A percentile compares a stretch with the other conserved stretches of the same genome.
These are phyloP conservation scores for Drosophila antonietae DNA, from an alignment of 2,888 invertebrate genomes.

Conservation along the genomic window DNA sequence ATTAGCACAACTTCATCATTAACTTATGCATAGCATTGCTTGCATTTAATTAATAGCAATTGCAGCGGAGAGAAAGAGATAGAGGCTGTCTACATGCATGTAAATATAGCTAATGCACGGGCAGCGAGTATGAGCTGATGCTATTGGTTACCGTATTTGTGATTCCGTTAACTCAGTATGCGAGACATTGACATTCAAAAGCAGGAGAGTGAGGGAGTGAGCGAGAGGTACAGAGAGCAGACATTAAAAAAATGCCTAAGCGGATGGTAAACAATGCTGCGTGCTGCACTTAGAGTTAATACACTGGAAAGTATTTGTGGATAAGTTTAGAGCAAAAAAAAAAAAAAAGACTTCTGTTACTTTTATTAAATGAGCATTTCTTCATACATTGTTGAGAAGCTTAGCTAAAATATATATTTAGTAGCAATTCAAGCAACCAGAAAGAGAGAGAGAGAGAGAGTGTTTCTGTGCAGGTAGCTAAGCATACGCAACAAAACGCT, in stretches of 20 bases:
- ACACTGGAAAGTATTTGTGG: neutral
- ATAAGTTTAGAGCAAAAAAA: neutral
- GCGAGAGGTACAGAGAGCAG: neutral
- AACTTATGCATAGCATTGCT: neutral
- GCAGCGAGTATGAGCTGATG: neutral
- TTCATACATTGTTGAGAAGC: too few relatives aligned
- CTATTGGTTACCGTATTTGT: neutral
- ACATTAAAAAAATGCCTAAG: neutral
- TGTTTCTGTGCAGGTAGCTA: too few relatives aligned
- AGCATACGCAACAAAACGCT: too few relatives aligned
- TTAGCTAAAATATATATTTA: too few relatives aligned
- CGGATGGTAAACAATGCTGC: neutral
- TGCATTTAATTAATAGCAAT: neutral
- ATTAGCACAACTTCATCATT: slow-evolving; percentile 6
- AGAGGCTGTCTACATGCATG: neutral
- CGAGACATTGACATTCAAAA: neutral
- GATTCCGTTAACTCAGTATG: neutral
- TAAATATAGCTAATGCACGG: neutral
- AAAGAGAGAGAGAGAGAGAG: too few relatives aligned
- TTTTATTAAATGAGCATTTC: neutral
- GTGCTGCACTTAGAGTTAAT: neutral
- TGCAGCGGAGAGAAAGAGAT: neutral
- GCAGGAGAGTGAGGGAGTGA: too few relatives aligned
- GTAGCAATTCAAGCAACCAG: too few relatives aligned
- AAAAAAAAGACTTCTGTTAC: neutral